Conservation (phyloP, 2,888 invertebrate genomes). For the Xestobium rufovillosum region DNA sequence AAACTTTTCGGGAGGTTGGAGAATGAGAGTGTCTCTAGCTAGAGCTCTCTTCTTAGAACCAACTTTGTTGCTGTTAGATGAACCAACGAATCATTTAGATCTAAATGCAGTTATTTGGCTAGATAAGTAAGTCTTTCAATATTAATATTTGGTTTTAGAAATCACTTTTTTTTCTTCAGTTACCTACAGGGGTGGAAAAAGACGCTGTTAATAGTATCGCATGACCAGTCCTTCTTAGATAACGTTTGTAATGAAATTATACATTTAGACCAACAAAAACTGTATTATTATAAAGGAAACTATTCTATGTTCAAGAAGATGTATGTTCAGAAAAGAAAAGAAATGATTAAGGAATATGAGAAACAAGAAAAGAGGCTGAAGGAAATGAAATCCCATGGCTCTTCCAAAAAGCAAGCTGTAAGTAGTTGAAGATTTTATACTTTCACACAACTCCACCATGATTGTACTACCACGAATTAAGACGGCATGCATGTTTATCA, state of each 20-base stretch:
- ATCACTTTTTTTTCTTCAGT: slow-evolving; percentile 44
- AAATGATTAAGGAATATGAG: slow-evolving; percentile 94
- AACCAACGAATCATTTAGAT: slow-evolving; percentile 99
- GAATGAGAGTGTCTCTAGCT: slow-evolving; percentile 97
- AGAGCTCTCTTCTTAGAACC: slow-evolving; percentile 96
- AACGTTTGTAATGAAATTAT: slow-evolving; percentile 99
- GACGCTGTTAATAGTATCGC: slow-evolving; percentile 94
- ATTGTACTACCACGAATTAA: too few species aligned
- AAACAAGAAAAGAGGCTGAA: slow-evolving; percentile 96
- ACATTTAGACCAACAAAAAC: slow-evolving; percentile 89
- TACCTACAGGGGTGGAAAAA: slow-evolving; percentile 99
- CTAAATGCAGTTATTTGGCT: slow-evolving; percentile 99
- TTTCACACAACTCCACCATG: not conserved
- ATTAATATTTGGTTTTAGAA: not conserved
- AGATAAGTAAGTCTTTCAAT: slow-evolving; percentile 69
- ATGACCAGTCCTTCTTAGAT: slow-evolving; percentile 99
- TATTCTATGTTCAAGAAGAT: slow-evolving; percentile 99
- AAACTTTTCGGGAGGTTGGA: slow-evolving; percentile 92
- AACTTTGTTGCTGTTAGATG: slow-evolving; percentile 92
- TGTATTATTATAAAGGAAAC: slow-evolving; percentile 96
- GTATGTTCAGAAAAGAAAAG: slow-evolving; percentile 91
- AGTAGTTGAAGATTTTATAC: slow-evolving; percentile 24
- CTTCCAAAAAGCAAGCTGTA: slow-evolving; percentile 89
- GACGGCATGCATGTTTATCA: too few species aligned
- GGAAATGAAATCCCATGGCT: slow-evolving; percentile 89